phyloP scores from a whole-genome alignment of 2,888 invertebrate genomes.

The Orthosia cruda region DNA sequence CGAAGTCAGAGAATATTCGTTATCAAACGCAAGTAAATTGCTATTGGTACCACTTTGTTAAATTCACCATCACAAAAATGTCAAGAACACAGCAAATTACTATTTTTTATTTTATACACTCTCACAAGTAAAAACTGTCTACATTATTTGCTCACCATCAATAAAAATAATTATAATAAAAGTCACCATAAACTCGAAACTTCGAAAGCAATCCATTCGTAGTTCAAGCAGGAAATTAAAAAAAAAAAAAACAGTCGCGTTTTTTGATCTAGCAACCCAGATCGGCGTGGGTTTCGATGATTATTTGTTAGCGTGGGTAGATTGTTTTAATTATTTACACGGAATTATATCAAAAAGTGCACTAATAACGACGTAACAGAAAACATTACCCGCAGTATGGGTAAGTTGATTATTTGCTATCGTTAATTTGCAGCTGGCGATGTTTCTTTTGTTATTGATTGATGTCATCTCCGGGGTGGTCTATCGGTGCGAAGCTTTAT shows the following conservation, averaged over 20 bases:
- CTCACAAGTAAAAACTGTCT: background rate
- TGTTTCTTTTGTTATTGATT: constrained; percentile 84
- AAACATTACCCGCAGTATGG: constrained; percentile 74
- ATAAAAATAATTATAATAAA: background rate
- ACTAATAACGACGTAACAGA: constrained; percentile 64
- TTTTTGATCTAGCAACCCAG: constrained; percentile 82
- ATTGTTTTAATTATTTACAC: constrained; percentile 76
- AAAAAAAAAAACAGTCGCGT: background rate
- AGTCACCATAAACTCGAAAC: constrained; percentile 30
- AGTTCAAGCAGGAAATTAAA: background rate
- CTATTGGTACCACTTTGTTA: background rate
- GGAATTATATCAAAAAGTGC: constrained; percentile 67
- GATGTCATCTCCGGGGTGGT: constrained; percentile 83
- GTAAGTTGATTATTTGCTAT: constrained; percentile 76
- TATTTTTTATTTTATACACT: background rate
- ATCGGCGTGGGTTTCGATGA: constrained; percentile 89
- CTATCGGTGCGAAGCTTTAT: constrained; percentile 73
- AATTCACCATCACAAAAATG: too few species aligned
- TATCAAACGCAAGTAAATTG: background rate
- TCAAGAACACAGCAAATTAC: background rate
- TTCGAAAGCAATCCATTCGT: constrained; percentile 11
- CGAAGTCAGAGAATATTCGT: background rate
- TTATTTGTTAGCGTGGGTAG: constrained; percentile 88
- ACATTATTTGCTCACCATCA: background rate
- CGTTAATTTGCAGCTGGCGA: constrained; percentile 49